Conservation (phyloP, 2,797 vertebrate species). For the Phalanger gymnotis region DNA sequence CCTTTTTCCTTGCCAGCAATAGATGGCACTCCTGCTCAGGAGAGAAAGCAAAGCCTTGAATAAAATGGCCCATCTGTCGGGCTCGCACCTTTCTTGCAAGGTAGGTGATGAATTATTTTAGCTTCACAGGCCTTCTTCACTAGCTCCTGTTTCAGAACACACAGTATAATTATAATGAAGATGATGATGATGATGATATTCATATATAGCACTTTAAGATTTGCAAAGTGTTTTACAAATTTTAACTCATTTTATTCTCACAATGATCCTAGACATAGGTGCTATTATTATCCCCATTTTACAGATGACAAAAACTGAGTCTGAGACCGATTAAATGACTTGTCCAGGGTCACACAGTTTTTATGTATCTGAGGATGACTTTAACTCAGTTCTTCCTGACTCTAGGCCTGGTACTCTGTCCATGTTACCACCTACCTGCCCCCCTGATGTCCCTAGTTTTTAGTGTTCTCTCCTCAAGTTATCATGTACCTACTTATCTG, state of each 20-base stretch:
- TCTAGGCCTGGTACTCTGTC: background rate
- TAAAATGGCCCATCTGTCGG: background rate
- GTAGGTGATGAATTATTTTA: background rate
- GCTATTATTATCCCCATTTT: background rate
- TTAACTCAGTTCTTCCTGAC: background rate
- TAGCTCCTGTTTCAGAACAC: background rate
- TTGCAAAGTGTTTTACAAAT: background rate
- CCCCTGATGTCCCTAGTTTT: background rate
- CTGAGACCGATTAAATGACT: background rate
- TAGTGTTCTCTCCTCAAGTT: background rate
- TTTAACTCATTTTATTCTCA: background rate
- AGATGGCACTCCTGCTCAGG: no score
- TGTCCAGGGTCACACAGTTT: background rate
- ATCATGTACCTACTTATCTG: background rate
- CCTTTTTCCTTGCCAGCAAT: background rate
- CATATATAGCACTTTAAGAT: background rate
- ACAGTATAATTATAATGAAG: background rate
- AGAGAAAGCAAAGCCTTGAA: background rate
- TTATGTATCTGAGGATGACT: background rate
- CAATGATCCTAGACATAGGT: background rate
- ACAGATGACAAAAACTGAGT: background rate
- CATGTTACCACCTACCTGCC: background rate
- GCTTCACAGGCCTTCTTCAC: slow-evolving; percentile 15
- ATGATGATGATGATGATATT: background rate
- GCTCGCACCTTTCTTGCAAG: background rate